Evolutionary conservation across 2,797 vertebrate genomes (phyloP), one percentile per base, ranked within the genome.

Genomic region (Sebastes hubbsi): DNA sequence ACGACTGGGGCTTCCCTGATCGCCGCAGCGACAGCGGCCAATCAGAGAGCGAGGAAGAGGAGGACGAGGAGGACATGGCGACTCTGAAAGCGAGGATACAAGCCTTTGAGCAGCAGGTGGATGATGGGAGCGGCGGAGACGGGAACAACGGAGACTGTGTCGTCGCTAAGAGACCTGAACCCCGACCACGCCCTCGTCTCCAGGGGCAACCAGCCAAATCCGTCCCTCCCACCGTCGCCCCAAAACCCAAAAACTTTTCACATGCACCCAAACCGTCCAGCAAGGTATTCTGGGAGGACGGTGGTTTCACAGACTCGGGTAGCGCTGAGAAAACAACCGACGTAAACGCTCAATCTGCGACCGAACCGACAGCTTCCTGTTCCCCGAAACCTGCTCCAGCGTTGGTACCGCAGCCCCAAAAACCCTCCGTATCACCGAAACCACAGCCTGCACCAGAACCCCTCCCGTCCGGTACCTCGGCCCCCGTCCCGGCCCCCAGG

Each of bases 31-130:
- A 86, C 83, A 87, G 78, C 85, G 66, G 89, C 90, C 89, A 89
- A 29, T 91, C 91, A 2, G 90, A 88, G 58, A 82, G 82, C 3
- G 92, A 92, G 54, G 83, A 83, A 1, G 74, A 84, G 70, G 69
- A 85, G 24, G 77, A 84, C 3, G 66, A 66, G 4, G 89, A 94
- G 58, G 91, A 88, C 76, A 92, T 94, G 91, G 90, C 83, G 4
- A 78, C 93, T 55, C 89, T 98, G 86, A 93, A 93, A 84, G 97
- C 96, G 24, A 96, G 95, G 83, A 97, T 98, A 83, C 97, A 97
- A 90, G 96, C 95, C 27, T 97, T 97, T 52, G 97, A 95, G 64
- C 96, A 97, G 77, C 87, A 85, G 61, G 85, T 38, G 55, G 67
- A 66, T 12, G 95, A 96, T 77, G 92, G 71, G 85, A 91, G 66